Percentiles rank a stretch among this genome's conserved stretches.
Evolutionary conservation across 2,888 invertebrate genomes (phyloP).

Genomic region (Caenorhabditis virilis): DNA sequence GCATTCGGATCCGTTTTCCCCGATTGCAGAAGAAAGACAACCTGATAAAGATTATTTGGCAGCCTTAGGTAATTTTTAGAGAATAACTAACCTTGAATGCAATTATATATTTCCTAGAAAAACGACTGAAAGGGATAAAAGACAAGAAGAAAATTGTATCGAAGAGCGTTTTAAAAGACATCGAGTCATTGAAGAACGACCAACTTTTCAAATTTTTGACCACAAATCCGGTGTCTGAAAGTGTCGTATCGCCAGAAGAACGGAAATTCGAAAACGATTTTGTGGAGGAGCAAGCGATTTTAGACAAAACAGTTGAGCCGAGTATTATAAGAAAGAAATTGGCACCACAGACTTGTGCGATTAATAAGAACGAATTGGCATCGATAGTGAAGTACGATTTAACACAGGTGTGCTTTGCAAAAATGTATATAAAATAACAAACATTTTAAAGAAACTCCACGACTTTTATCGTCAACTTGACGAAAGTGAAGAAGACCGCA

Average conservation of each 20-base stretch:
- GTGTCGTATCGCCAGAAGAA: neutral
- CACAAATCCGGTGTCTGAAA: conserved; percentile 2
- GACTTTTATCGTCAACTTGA: conserved; percentile 29
- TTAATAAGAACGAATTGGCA: conserved; percentile 45
- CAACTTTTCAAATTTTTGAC: conserved; percentile 25
- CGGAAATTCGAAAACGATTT: conserved; percentile 49
- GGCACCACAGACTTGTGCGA: conserved; percentile 54
- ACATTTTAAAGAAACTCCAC: conserved; percentile 22
- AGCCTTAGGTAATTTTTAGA: conserved; percentile 16
- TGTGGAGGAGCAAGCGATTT: conserved; percentile 17
- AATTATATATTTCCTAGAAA: conserved; percentile 13
- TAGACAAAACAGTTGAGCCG: conserved; percentile 37
- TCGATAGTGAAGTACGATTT: conserved; percentile 47
- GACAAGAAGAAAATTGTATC: conserved; percentile 33
- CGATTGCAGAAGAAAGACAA: conserved; percentile 15
- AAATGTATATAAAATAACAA: neutral
- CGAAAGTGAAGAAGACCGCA: conserved; percentile 12
- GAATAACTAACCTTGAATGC: neutral
- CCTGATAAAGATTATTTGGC: conserved; percentile 24
- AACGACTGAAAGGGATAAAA: conserved; percentile 32
- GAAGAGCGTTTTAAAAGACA: conserved; percentile 30
- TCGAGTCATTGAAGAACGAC: conserved; percentile 36
- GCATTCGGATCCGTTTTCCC: conserved; percentile 16
- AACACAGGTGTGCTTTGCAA: conserved; percentile 16
- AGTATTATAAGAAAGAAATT: conserved; percentile 42